Percentiles rank a stretch among this genome's conserved stretches.
These are phyloP conservation scores for Podargus strigoides DNA, from an alignment of 2,797 vertebrate genomes.

Conservation along the genomic window DNA sequence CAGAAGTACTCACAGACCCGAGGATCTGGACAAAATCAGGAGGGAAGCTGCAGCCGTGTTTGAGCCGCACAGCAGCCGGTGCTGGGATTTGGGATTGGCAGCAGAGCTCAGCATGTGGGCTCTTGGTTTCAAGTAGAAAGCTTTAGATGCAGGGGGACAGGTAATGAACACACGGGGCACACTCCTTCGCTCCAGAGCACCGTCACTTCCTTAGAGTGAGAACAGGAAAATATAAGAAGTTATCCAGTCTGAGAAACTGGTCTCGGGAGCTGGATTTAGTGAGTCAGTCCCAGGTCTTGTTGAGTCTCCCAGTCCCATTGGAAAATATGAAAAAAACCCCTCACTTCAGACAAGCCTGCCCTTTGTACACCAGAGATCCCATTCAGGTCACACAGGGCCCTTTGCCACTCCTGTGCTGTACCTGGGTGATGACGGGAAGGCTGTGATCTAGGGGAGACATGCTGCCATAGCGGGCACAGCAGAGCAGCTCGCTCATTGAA, in stretches of 20 bases:
- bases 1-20: background rate
- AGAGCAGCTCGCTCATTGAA: background rate
- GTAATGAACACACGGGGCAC: background rate
- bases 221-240: background rate
- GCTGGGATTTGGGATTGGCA: background rate
- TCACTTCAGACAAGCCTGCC: background rate
- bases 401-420: fast-evolving
- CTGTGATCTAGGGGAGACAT: background rate
- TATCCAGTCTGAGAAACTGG: background rate
- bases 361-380: fast-evolving
- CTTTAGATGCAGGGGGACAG: background rate
- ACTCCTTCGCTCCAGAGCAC: background rate
- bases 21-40: background rate
- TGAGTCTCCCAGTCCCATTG: background rate
- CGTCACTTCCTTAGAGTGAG: fast-evolving
- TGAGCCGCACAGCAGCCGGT: background rate
- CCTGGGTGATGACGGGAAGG: fast-evolving
- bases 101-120: background rate
- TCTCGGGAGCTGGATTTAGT: background rate
- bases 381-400: fast-evolving
- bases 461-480: background rate
- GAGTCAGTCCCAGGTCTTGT: background rate
- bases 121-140: background rate
- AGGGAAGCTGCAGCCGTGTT: background rate
- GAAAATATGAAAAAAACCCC: background rate